phyloP scores from a whole-genome alignment of 2,113 vertebrate genomes.

The Trachemys scripta region DNA sequence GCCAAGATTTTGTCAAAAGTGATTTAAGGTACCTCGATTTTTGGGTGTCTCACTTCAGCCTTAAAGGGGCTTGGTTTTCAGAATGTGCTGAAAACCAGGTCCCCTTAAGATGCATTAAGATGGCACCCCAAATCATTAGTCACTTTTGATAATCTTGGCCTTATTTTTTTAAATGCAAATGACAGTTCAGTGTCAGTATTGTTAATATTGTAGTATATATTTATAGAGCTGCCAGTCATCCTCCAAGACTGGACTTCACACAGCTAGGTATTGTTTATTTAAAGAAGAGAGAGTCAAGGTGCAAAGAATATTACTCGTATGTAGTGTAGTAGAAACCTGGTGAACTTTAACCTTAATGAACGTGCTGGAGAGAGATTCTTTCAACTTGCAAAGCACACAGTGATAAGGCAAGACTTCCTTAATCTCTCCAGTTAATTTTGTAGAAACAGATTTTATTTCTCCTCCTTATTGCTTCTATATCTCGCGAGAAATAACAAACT shows the following conservation, averaged over 20 bases:
- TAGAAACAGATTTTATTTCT: fast-evolving
- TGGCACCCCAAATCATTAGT: background rate
- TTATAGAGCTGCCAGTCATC: background rate
- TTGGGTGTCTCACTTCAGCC: background rate
- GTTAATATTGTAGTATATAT: background rate
- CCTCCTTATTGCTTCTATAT: background rate
- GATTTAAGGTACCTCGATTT: background rate
- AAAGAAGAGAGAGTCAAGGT: background rate
- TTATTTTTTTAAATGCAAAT: background rate
- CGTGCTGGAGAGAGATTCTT: background rate
- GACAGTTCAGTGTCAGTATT: background rate
- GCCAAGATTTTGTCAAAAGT: background rate
- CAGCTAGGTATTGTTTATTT: background rate
- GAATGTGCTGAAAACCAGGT: background rate
- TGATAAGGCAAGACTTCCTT: background rate
- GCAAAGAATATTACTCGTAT: background rate
- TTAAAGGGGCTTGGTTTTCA: background rate
- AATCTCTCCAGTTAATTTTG: background rate
- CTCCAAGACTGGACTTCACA: background rate
- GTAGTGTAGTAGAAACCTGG: background rate
- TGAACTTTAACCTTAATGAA: constrained; percentile 10
- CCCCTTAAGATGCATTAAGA: background rate
- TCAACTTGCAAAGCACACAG: background rate
- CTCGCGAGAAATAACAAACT: background rate
- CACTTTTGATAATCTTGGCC: background rate